Evolutionary conservation across 2,888 invertebrate genomes (phyloP).

Genomic region (Nysson spinosus): DNA sequence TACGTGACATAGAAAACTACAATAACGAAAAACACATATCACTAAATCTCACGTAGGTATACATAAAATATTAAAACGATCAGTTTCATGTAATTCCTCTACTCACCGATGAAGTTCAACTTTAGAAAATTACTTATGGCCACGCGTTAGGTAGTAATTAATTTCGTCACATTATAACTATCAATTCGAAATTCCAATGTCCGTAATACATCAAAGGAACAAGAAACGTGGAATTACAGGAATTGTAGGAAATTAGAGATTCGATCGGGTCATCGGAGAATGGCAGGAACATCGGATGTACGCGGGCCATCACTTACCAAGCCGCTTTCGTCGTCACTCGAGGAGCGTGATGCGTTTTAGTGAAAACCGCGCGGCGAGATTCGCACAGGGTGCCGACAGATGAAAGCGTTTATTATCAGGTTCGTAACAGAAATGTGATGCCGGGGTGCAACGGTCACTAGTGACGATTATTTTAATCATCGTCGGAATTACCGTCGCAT

Average conservation of each 20-base stretch:
- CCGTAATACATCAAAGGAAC: neutral
- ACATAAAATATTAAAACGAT: too few relatives aligned
- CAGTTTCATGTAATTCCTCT: too few relatives aligned
- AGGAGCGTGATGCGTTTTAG: neutral
- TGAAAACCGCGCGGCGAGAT: slow-evolving; percentile 24
- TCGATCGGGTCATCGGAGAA: neutral
- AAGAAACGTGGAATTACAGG: neutral
- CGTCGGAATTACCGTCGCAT: slow-evolving; percentile 60
- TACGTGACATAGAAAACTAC: too few relatives aligned
- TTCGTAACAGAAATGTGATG: slow-evolving; percentile 53
- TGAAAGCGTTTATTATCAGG: slow-evolving; percentile 55
- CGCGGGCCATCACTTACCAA: neutral
- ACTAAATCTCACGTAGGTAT: too few relatives aligned
- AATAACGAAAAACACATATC: too few relatives aligned
- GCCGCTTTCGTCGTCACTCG: neutral
- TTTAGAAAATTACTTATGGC: too few relatives aligned
- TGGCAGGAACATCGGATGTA: neutral
- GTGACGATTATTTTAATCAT: slow-evolving; percentile 65
- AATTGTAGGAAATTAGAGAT: slow-evolving; percentile 5
- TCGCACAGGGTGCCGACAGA: slow-evolving; percentile 20
- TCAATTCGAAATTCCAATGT: neutral
- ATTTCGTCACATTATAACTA: too few relatives aligned
- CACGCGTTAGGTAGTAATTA: too few relatives aligned
- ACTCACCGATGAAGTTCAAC: too few relatives aligned
- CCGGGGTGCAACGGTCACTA: slow-evolving; percentile 48